Evolutionary conservation across 2,888 invertebrate species (phyloP), one percentile per base, ranked within the genome.

Genomic region (Ametastegia equiseti): DNA sequence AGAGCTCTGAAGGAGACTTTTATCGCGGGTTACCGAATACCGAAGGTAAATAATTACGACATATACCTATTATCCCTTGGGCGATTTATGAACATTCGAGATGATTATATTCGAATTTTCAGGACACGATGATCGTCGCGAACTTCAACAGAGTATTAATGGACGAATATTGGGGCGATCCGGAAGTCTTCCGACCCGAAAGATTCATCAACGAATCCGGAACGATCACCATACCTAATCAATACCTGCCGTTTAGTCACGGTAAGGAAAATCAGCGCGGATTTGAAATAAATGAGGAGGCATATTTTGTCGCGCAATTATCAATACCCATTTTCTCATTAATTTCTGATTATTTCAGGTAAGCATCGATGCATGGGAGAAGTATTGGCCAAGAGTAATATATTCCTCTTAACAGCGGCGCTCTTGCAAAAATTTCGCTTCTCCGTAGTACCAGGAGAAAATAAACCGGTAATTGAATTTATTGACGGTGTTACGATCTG

Each of bases 351-450:
- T 45, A 9, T 39, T 84, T 23, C 84, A 93, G 93, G 93, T 0
- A 96, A 95, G 86, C 96, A 96, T 88, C 94, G 97, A 78, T 97
- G 97, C 88, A 94, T 97, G 94, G 97, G 97, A 0, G 97, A 97
- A 88, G 93, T 94, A 0, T 91, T 97, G 83, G 96, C 96, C 0
- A 95, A 95, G 86, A 96, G 96, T 86, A 97, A 96, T 87, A 93
- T 97, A 77, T 97, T 97, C 88, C 90, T 97, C 45, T 96, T 97
- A 86, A 94, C 94, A 0, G 94, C 96, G 0, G 93, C 95, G 0
- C 92, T 97, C 85, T 92, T 97, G 85, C 97, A 97, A 90, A 94
- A 93, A 86, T 97, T 96, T 86, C 94, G 94, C 4, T 95, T 97
- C 87, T 90, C 94, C 1, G 92, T 95, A 0, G 94, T 94, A 0